Conservation (phyloP, 2,113 vertebrate genomes). For the Pithys albifrons region DNA sequence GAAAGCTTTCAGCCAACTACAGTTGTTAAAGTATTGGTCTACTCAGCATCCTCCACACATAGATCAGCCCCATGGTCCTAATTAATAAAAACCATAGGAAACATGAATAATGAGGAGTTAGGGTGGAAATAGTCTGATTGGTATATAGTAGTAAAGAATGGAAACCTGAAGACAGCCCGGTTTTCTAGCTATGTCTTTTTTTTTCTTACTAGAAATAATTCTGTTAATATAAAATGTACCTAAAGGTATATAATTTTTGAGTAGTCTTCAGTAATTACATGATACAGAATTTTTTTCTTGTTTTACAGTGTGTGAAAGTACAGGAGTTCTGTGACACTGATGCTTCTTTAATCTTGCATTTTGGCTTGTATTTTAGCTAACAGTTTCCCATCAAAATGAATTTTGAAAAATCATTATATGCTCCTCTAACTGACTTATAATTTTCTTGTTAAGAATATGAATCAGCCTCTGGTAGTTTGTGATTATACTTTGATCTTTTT, state of each 20-base stretch:
- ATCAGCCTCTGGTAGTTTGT: background rate
- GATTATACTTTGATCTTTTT: constrained; percentile 50
- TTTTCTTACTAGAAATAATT: background rate
- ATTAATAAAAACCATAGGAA: background rate
- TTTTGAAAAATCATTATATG: background rate
- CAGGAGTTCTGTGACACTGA: background rate
- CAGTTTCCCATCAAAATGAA: background rate
- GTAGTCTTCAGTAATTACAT: background rate
- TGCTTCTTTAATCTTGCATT: background rate
- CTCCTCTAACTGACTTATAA: background rate
- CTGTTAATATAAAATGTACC: background rate
- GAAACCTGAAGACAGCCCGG: background rate
- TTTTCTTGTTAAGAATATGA: background rate
- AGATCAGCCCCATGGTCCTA: background rate
- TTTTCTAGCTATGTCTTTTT: background rate
- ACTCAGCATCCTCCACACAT: background rate
- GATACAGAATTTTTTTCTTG: background rate
- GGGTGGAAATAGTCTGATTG: background rate
- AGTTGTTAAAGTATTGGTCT: background rate
- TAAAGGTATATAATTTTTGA: background rate
- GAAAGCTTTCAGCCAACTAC: background rate
- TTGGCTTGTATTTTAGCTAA: background rate
- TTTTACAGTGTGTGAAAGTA: background rate
- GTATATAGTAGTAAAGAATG: background rate
- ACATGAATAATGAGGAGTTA: background rate